Evolutionary conservation across 2,888 invertebrate species (phyloP).

Genomic region (Nomada flava): DNA sequence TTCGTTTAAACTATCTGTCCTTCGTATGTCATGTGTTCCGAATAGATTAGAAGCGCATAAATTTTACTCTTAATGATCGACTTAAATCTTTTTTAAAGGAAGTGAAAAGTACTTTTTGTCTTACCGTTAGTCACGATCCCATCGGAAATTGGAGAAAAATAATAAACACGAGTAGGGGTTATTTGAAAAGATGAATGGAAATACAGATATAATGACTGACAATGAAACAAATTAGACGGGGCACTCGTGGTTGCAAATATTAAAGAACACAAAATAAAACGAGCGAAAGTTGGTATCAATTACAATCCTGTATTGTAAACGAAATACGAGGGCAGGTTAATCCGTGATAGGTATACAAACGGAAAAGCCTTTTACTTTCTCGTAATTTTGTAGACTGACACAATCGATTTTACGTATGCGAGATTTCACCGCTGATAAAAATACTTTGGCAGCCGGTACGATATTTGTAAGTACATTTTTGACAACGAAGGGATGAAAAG

Average conservation of each 20-base stretch:
- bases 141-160: too few relatives aligned
- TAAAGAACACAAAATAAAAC: background rate
- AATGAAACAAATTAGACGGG: too few relatives aligned
- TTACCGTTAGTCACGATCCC: background rate
- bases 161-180: too few relatives aligned
- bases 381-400: background rate
- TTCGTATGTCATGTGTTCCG: background rate
- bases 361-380: background rate
- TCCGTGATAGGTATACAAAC: background rate
- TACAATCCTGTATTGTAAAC: too few relatives aligned
- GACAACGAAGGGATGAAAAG: background rate
- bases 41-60: background rate
- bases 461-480: slow-evolving; percentile 4
- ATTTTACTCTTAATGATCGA: slow-evolving; percentile 1
- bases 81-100: background rate
- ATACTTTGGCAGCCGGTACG: background rate
- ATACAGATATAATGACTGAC: too few relatives aligned
- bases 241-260: too few relatives aligned
- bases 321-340: slow-evolving; percentile 6
- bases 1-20: background rate
- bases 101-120: background rate
- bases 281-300: background rate
- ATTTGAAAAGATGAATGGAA: too few relatives aligned
- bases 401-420: background rate
- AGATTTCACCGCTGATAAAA: background rate